Evolutionary conservation across 37 sponge, comb jelly and placozoan genomes (phyloP), one percentile per base, ranked within the genome.

Genomic region (Haliclona indistincta): DNA sequence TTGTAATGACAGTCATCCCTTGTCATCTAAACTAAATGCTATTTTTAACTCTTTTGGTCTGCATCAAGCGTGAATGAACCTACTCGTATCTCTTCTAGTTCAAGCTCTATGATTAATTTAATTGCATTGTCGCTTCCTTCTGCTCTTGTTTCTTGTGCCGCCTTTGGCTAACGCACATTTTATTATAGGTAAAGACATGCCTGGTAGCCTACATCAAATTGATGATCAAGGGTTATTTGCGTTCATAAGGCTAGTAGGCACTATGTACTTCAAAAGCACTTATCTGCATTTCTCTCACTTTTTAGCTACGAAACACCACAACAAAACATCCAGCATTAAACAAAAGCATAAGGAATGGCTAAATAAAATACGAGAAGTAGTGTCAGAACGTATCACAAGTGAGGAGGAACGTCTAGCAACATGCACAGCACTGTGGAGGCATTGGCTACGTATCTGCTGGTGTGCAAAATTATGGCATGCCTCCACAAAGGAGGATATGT

Each of bases 381-480:
- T 74, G 55, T 3, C 28, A 36, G 60, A 74, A 2, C 43, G 69
- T 2, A 68, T 68, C 4, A 1, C 3, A 68, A 35, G 25, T 41
- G 69, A 68, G 35, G 69, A 68, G 13, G 69, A 68, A 39, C 69
- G 69, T 22, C 22, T 68, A 28, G 43, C 69, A 2, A 28, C 69
- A 68, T 39, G 34, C 4, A 68, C 69, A 39, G 2, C 69, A 68
- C 3, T 68, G 28, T 63, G 66, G 65, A 53, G 77, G 15, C 76
- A 75, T 47, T 75, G 76, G 76, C 4, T 44, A 6, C 11, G 70
- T 5, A 28, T 23, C 4, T 69, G 70, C 36, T 76, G 77, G 77
- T 15, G 37, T 2, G 23, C 44, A 8, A 38, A 6, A 25, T 29
- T 76, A 35, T 76, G 77, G 77, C 0, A 1, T 2, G 39, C 62